Conservation (phyloP, 1,140 invertebrate species). For the Drosophila albomicans region DNA sequence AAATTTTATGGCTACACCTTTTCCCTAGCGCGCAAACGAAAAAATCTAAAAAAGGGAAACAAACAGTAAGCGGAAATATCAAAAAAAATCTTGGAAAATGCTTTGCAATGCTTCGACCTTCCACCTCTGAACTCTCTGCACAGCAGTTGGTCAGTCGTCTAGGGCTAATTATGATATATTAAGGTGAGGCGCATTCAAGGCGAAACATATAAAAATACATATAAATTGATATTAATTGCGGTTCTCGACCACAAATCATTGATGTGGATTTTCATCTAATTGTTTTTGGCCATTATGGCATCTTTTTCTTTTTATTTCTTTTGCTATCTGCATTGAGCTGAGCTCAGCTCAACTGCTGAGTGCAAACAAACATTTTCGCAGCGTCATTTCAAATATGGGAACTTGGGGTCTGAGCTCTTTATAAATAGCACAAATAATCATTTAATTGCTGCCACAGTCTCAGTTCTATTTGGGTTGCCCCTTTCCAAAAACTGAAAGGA, state of each 20-base stretch:
- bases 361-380: slow-evolving; percentile 61
- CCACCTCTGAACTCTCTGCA: neutral
- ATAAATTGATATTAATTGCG: slow-evolving; percentile 80
- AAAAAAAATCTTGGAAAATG: slow-evolving; percentile 11
- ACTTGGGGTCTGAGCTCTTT: slow-evolving; percentile 9
- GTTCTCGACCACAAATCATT: slow-evolving; percentile 49
- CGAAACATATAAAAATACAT: slow-evolving; percentile 61
- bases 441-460: slow-evolving; percentile 59
- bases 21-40: slow-evolving; percentile 1
- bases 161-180: slow-evolving; percentile 77
- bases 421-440: slow-evolving; percentile 73
- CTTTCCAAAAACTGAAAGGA: slow-evolving; percentile 29
- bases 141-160: slow-evolving; percentile 36
- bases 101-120: neutral
- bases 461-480: slow-evolving; percentile 22
- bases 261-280: slow-evolving; percentile 54
- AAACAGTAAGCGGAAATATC: neutral
- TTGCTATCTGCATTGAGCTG: too few relatives aligned
- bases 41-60: neutral
- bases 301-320: neutral
- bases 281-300: slow-evolving; percentile 69
- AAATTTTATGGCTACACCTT: slow-evolving; percentile 60
- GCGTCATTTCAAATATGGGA: slow-evolving; percentile 57
- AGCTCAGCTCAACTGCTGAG: neutral
- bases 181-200: slow-evolving; percentile 46